Base-by-base conservation (phyloP, 1,140 invertebrate species). In the Dendroctonus valens region DNA sequence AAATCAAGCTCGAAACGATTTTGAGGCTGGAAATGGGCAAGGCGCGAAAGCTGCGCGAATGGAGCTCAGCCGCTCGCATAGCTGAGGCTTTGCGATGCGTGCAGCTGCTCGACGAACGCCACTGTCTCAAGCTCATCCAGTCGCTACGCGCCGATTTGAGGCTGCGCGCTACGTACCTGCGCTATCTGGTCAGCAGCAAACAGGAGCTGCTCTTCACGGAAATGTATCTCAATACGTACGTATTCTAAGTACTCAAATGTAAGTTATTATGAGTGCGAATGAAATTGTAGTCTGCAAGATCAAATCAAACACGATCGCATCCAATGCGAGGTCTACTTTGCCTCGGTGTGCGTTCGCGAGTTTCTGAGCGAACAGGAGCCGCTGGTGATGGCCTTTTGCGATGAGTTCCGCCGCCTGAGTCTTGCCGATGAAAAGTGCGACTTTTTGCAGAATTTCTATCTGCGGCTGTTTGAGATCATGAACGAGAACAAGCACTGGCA, bases 361-460 rank as follows among this genome's bases (percentile, higher is more conserved):
- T 94, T 93, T 80, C 76, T 96, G 46, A 88, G 93, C 68, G 83
- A 84, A 70, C 83, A 87, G 59, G 90, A 94, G 74, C 69, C 77
- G 8, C 80, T 83, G 40, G 72, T 94, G 14, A 76, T 83, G 38
- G 75, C 82, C 40, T 96, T 97, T 74, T 87, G 88, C 15, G 76
- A 85, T 0, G 89, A 93, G 70, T 96, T 97, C 76, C 85, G 87
- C 69, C 81, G 85, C 38, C 79, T 91, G 0, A 89, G 85, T 2
- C 79, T 91, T 7, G 82, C 90, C 5, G 93, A 96, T 78, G 93
- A 95, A 77, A 94, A 94, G 78, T 89, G 86, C 67, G 88, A 89
- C 76, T 75, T 87, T 7, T 80, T 90, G 12, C 84, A 87, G 72
- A 86, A 83, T 55, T 93, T 92, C 52, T 76, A 90, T 52, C 71